Evolutionary conservation across 2,113 vertebrate genomes (phyloP).

Genomic region (Manacus vitellinus): DNA sequence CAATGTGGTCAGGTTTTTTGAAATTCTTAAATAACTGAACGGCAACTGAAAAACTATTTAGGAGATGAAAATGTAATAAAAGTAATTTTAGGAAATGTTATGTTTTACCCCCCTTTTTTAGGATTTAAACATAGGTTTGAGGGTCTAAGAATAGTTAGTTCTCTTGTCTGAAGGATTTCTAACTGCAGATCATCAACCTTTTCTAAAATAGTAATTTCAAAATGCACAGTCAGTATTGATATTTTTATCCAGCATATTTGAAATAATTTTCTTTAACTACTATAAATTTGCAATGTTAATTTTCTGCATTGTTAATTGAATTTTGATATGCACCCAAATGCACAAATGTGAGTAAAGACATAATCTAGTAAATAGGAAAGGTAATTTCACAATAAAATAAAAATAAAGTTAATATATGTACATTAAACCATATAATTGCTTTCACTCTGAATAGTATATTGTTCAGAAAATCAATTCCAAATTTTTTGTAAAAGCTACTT

Average conservation of each 20-base stretch:
- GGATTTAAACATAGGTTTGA: not conserved
- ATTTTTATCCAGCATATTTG: not conserved
- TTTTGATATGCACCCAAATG: not conserved
- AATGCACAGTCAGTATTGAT: not conserved
- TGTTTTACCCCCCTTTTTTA: not conserved
- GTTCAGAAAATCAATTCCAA: not conserved
- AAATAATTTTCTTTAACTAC: not conserved
- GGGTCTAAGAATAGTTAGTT: not conserved
- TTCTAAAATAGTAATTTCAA: not conserved
- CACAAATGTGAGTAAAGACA: not conserved
- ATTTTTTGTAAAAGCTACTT: not conserved
- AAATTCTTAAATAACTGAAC: not conserved
- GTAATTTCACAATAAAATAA: not conserved
- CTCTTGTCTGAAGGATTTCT: not conserved
- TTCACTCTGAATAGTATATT: not conserved
- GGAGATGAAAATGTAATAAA: not conserved
- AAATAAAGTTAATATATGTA: not conserved
- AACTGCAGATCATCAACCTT: not conserved
- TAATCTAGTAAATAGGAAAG: not conserved
- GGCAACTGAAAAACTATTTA: not conserved
- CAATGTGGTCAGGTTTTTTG: accelerated
- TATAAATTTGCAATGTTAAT: not conserved
- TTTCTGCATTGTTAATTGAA: slow-evolving; percentile 8
- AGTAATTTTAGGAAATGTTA: not conserved
- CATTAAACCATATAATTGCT: not conserved